Percentiles rank a stretch among this genome's conserved stretches.
Conservation (phyloP, 2,113 vertebrate species). For the Psilopsiagon aymara region DNA sequence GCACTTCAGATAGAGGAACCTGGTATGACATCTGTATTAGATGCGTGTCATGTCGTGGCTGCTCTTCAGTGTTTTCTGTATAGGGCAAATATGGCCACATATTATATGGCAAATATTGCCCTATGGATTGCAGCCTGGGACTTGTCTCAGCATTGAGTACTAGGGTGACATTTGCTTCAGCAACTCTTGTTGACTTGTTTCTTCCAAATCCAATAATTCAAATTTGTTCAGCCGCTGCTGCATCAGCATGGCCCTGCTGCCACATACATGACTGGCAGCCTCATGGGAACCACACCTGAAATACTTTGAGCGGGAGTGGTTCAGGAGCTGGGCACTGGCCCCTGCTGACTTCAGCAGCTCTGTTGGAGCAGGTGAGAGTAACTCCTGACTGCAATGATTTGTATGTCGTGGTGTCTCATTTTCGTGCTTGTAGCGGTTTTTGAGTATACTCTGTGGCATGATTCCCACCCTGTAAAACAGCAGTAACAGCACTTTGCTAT, state of each 20-base stretch:
- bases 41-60: fast-evolving
- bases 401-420: not conserved
- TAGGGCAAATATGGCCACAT: not conserved
- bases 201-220: not conserved
- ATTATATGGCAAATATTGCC: not conserved
- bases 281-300: not conserved
- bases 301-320: not conserved
- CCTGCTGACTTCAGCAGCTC: not conserved
- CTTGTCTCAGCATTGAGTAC: not conserved
- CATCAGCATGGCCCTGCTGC: not conserved
- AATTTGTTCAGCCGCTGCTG: not conserved
- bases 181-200: not conserved
- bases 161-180: not conserved
- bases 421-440: not conserved
- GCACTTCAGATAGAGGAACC: not conserved
- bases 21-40: not conserved
- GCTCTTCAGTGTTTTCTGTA: not conserved
- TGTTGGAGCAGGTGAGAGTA: not conserved
- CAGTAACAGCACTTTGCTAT: conserved; percentile 11
- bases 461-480: not conserved
- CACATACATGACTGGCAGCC: not conserved
- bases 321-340: not conserved
- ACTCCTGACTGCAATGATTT: not conserved
- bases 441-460: not conserved
- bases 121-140: not conserved